These are phyloP conservation scores for Cyrtonyx montezumae DNA, from an alignment of 2,113 vertebrate species.

Conservation along the genomic window DNA sequence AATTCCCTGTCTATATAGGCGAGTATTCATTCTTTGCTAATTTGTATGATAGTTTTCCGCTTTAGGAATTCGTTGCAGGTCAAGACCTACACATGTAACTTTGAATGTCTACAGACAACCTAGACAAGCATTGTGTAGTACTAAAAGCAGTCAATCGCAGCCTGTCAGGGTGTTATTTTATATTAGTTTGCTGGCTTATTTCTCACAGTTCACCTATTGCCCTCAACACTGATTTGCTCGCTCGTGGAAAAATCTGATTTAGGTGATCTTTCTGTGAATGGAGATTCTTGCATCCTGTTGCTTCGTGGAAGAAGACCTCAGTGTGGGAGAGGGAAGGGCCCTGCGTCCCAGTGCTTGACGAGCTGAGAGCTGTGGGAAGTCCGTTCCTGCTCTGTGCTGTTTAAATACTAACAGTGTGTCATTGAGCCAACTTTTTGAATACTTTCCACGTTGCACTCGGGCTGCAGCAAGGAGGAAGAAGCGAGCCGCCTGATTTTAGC, in stretches of 20 bases:
- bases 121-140: not conserved
- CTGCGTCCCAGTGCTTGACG: not conserved
- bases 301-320: not conserved
- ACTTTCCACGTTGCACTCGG: not conserved
- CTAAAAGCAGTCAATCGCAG: not conserved
- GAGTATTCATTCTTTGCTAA: fast-evolving
- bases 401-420: not conserved
- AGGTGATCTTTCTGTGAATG: not conserved
- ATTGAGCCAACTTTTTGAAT: not conserved
- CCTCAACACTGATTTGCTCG: not conserved
- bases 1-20: not conserved
- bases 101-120: not conserved
- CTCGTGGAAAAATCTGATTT: not conserved
- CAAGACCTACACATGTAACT: not conserved
- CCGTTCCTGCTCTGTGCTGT: not conserved
- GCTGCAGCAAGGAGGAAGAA: not conserved
- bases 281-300: too few species aligned
- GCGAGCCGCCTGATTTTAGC: not conserved
- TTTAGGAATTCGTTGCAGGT: too few species aligned
- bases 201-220: not conserved
- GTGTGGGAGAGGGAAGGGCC: not conserved
- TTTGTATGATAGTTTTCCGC: not conserved
- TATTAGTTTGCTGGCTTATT: not conserved
- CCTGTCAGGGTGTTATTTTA: not conserved
- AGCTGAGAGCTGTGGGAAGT: too few species aligned